phyloP scores from a whole-genome alignment of 2,888 invertebrate species.

The Chromoteleia sp. region DNA sequence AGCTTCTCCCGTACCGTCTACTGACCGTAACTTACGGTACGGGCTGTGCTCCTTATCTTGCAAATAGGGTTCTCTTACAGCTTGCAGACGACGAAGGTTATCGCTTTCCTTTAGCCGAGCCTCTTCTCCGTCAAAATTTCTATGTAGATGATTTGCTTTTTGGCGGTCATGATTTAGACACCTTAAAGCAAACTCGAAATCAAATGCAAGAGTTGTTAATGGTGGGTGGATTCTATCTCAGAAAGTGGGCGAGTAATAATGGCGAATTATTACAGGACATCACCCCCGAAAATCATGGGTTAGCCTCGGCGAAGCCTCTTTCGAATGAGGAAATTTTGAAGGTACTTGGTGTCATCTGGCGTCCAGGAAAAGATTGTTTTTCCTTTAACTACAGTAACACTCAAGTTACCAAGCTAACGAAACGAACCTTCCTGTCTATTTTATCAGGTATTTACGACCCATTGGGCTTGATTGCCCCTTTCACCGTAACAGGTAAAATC shows the following conservation, averaged over 20 bases:
- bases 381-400: neutral
- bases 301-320: too few relatives aligned
- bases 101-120: slow-evolving; percentile 4
- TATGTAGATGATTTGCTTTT: slow-evolving; percentile 9
- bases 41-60: neutral
- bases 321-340: too few relatives aligned
- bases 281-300: neutral
- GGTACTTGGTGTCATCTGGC: slow-evolving; percentile 1
- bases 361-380: neutral
- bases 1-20: neutral
- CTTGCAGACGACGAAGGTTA: slow-evolving; percentile 3
- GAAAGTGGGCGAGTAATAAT: neutral
- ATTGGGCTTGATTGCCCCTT: slow-evolving; percentile 22
- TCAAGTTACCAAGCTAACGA: neutral
- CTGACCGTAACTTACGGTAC: slow-evolving; percentile 6
- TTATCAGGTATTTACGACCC: slow-evolving; percentile 13
- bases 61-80: neutral
- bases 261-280: neutral
- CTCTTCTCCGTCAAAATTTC: neutral
- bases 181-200: neutral
- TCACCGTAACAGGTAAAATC: slow-evolving; percentile 34
- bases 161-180: neutral
- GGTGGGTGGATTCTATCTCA: neutral
- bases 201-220: neutral
- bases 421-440: slow-evolving; percentile 8